Evolutionary conservation across 2,888 invertebrate species (phyloP), one percentile per base, ranked within the genome.

Genomic region (Oligia strigilis): DNA sequence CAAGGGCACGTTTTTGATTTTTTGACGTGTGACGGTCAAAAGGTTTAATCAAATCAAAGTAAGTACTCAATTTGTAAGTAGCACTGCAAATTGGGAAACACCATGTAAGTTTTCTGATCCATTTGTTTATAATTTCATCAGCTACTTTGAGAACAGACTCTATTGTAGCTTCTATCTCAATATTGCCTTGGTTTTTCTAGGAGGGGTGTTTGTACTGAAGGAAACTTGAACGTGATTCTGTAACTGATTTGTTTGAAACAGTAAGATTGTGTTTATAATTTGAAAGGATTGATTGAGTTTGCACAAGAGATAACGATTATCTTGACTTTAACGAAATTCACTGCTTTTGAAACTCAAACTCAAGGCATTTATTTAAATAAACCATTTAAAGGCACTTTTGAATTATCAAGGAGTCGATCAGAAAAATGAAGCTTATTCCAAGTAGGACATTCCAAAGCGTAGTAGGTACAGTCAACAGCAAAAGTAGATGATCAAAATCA

Each of bases 161-260:
- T 65, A 58, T 55, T 60, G 43, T 55, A 70, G 64, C n/a, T 60
- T 49, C 78, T 72, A 69, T 75, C 66, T 70, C 69, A 55, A 64
- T 78, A 72, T 72, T 70, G 46, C 52, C 36, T 60, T 40, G n/a
- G 49, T 52, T 64, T 49, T 75, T 82, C 29, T 58, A 58, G 4
- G 17, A 62, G 17, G 55, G 46, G n/a, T 40, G 36, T 75, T 52
- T 60, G 46, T 17, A 62, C 19, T 52, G 6, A n/a, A 40, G 6
- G 14, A 8, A 58, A 49, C 66, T 80, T 66, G 9, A 14, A 71
- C 9, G 62, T n/a, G 11, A 49, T 43, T 74, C 13, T 55, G 36
- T 36, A 46, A 77, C 55, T 58, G 36, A 75, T 75, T 67, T 66
- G 36, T 65, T 40, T 17, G 40, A 66, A 66, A 52, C 17, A 52